phyloP scores from a whole-genome alignment of 2,797 vertebrate genomes.

The Sebastes kiyomatsui region DNA sequence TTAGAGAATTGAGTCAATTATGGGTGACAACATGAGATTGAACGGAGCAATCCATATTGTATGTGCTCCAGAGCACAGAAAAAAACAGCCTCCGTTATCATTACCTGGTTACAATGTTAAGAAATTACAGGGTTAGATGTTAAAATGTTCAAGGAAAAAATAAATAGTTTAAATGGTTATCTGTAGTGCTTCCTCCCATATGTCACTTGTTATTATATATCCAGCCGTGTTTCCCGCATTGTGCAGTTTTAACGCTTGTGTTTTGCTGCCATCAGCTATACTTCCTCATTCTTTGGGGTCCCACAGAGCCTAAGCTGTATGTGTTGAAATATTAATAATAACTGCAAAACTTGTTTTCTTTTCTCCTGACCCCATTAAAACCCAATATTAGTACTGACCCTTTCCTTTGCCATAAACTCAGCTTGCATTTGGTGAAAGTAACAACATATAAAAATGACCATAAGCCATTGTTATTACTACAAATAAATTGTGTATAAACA shows the following conservation, averaged over 20 bases:
- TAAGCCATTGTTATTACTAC: not conserved
- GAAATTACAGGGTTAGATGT: slow-evolving; percentile 21
- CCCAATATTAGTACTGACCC: not conserved
- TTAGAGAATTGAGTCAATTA: slow-evolving; percentile 74
- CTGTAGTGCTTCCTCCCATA: not conserved
- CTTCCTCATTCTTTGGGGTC: not conserved
- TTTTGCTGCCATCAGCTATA: not conserved
- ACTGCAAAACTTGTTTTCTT: not conserved
- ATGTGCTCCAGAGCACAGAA: slow-evolving; percentile 38
- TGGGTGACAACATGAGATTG: slow-evolving; percentile 57
- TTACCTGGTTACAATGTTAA: slow-evolving; percentile 16
- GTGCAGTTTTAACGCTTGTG: not conserved
- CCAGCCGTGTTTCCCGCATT: not conserved
- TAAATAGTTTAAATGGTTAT: not conserved
- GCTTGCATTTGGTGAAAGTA: not conserved
- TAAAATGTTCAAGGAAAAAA: not conserved
- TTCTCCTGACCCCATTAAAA: not conserved
- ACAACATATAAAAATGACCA: not conserved
- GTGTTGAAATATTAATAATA: not conserved
- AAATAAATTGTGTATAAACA: not conserved
- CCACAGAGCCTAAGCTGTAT: not conserved
- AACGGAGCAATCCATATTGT: slow-evolving; percentile 54
- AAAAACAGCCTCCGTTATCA: slow-evolving; percentile 38
- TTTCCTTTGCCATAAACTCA: not conserved
- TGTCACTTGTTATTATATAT: not conserved